These are phyloP conservation scores for Habrosyne pyritoides DNA, from an alignment of 2,888 invertebrate genomes.

Conservation along the genomic window DNA sequence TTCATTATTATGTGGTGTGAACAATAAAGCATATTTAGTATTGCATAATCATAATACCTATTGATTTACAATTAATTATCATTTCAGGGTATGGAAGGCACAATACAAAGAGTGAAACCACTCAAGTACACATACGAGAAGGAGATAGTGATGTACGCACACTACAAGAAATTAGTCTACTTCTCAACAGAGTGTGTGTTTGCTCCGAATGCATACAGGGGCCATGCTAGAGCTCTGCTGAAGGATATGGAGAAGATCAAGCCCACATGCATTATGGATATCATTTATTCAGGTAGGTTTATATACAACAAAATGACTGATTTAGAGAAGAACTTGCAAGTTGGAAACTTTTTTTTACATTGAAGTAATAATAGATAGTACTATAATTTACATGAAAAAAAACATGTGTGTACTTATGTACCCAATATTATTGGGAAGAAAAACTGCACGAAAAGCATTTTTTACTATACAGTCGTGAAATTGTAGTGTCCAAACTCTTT, in stretches of 20 bases:
- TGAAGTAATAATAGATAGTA: too few relatives aligned
- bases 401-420: too few relatives aligned
- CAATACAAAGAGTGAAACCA: slow-evolving; percentile 96
- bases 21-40: too few relatives aligned
- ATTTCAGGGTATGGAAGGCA: slow-evolving; percentile 88
- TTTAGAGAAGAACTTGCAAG: background rate
- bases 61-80: slow-evolving; percentile 5
- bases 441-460: too few relatives aligned
- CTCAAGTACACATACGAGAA: slow-evolving; percentile 99
- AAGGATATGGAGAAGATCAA: slow-evolving; percentile 98
- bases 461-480: too few relatives aligned
- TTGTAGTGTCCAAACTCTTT: too few relatives aligned
- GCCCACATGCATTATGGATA: slow-evolving; percentile 95
- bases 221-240: slow-evolving; percentile 93
- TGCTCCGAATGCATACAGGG: slow-evolving; percentile 98
- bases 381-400: too few relatives aligned
- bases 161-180: slow-evolving; percentile 97
- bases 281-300: slow-evolving; percentile 91
- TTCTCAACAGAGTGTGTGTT: slow-evolving; percentile 99
- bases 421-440: too few relatives aligned
- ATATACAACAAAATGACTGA: background rate
- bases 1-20: background rate
- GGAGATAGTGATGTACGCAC: slow-evolving; percentile 99
- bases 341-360: too few relatives aligned
- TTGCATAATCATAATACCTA: too few relatives aligned